Percentiles rank a stretch among this genome's conserved stretches.
Conservation (phyloP, 30 jellyfish, hydroid and myxozoan species). For the Euphysa ruthae region DNA sequence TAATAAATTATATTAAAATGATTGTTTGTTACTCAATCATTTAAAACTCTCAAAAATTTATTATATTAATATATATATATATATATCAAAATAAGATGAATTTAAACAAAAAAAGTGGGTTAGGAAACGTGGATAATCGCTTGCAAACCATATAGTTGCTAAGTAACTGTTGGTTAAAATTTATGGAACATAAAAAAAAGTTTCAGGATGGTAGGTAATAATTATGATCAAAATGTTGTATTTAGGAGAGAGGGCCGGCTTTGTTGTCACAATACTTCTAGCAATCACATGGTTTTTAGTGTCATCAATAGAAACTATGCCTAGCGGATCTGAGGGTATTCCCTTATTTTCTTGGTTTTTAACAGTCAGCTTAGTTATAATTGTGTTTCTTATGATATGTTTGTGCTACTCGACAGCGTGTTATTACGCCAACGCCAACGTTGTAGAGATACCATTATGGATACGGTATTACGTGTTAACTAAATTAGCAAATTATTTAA, state of each 20-base stretch:
- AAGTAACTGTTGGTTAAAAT: too few relatives aligned
- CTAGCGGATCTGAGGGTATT: conserved; percentile 90
- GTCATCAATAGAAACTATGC: conserved; percentile 64
- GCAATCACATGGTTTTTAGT: conserved; percentile 85
- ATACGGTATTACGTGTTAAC: conserved; percentile 54
- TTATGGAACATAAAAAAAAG: neutral
- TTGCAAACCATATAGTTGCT: too few relatives aligned
- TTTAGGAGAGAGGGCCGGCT: conserved; percentile 81
- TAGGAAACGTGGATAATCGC: too few relatives aligned
- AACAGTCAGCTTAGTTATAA: conserved; percentile 51
- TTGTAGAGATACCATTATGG: conserved; percentile 80
- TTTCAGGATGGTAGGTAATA: neutral
- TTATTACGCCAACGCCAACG: conserved; percentile 69
- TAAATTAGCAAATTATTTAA: conserved; percentile 46
- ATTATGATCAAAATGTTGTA: neutral
- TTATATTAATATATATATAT: too few relatives aligned
- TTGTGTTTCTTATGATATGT: conserved; percentile 58
- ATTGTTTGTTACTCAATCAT: too few relatives aligned
- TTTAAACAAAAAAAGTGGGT: too few relatives aligned
- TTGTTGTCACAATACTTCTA: conserved; percentile 70
- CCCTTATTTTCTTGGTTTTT: conserved; percentile 75
- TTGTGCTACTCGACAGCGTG: conserved; percentile 75
- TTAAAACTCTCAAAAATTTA: too few relatives aligned
- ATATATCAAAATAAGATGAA: too few relatives aligned
- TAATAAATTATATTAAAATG: too few relatives aligned